These are phyloP conservation scores for Cydia splendana DNA, from an alignment of 1,140 invertebrate species.

Conservation along the genomic window DNA sequence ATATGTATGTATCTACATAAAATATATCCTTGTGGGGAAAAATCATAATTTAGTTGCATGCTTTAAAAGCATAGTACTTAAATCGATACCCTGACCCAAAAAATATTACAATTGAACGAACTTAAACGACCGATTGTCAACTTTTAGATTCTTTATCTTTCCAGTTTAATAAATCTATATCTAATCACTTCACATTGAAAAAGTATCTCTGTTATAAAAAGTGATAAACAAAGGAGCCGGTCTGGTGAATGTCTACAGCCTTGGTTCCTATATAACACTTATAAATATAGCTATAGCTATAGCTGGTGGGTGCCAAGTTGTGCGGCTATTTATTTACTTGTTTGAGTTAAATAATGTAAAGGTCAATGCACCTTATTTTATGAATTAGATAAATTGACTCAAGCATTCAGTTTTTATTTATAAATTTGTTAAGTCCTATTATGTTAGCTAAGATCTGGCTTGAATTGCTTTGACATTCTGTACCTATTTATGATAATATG, in stretches of 20 bases:
- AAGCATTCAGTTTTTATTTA: background rate
- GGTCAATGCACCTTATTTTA: slow-evolving; percentile 15
- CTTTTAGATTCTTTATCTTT: background rate
- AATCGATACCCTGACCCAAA: no score
- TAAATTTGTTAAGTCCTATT: no score
- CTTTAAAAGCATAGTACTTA: no score
- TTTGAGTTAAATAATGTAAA: slow-evolving; percentile 13
- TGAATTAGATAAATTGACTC: background rate
- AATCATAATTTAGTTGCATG: no score
- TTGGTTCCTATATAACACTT: slow-evolving; percentile 11
- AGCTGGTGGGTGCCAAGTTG: slow-evolving; percentile 10
- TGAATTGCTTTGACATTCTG: no score
- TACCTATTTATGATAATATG: no score
- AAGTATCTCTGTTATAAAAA: slow-evolving; percentile 8
- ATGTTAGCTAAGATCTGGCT: no score
- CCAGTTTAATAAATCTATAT: background rate
- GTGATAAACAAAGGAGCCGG: slow-evolving; percentile 1
- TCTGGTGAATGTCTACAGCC: slow-evolving; percentile 28
- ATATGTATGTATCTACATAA: no score
- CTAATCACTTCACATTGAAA: background rate
- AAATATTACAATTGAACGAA: no score
- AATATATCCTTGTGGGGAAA: no score
- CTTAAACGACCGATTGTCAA: background rate
- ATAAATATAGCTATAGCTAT: slow-evolving; percentile 25
- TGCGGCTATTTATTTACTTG: slow-evolving; percentile 22